These are phyloP conservation scores for Antennarius maculatus DNA, from an alignment of 2,797 vertebrate genomes.

Conservation along the genomic window DNA sequence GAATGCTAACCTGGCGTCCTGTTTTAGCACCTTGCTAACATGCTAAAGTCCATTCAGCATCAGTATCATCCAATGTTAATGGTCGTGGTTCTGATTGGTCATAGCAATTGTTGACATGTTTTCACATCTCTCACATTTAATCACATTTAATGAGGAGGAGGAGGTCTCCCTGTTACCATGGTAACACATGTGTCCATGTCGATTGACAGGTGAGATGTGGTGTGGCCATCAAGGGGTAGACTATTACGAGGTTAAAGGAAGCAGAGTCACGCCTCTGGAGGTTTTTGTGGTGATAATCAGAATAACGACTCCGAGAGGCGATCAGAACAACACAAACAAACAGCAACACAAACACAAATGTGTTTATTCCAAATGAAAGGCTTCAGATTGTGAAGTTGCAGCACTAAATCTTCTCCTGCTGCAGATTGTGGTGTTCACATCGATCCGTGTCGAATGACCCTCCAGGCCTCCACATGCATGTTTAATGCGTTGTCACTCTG, in stretches of 20 bases:
- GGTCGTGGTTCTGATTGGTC: too few relatives aligned
- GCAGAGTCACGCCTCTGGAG: slow-evolving; percentile 13
- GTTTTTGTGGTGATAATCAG: slow-evolving; percentile 16
- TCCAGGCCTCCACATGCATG: slow-evolving; percentile 58
- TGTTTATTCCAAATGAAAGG: slow-evolving; percentile 2
- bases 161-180: too few relatives aligned
- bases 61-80: too few relatives aligned
- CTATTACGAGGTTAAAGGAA: slow-evolving; percentile 4
- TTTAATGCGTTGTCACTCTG: slow-evolving; percentile 49
- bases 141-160: too few relatives aligned
- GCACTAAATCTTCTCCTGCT: slow-evolving; percentile 20
- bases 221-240: not conserved
- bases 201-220: too few relatives aligned
- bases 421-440: slow-evolving; percentile 25
- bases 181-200: too few relatives aligned
- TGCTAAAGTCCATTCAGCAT: too few relatives aligned
- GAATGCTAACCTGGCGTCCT: too few relatives aligned
- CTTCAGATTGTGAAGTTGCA: not conserved
- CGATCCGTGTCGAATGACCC: slow-evolving; percentile 38
- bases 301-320: slow-evolving; percentile 4
- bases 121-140: too few relatives aligned
- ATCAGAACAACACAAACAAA: not conserved
- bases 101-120: too few relatives aligned
- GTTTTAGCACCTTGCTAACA: too few relatives aligned
- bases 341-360: not conserved